phyloP scores from a whole-genome alignment of 2,888 invertebrate genomes.

The Aporophyla nigra region DNA sequence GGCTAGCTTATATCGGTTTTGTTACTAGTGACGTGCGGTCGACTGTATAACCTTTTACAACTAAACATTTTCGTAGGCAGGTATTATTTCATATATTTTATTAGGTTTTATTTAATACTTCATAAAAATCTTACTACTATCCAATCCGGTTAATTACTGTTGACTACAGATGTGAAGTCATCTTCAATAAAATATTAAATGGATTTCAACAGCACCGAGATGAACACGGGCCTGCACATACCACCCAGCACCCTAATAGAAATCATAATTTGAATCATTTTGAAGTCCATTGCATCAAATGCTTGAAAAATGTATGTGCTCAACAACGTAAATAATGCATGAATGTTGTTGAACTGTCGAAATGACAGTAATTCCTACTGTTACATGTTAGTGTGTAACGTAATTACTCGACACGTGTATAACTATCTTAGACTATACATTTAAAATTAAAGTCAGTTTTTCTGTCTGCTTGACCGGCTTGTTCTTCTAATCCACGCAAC shows the following conservation, averaged over 20 bases:
- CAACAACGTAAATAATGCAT: too few species aligned
- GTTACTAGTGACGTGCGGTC: neutral
- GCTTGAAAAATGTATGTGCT: too few species aligned
- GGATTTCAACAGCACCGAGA: neutral
- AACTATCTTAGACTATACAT: too few species aligned
- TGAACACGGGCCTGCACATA: neutral
- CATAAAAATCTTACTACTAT: neutral
- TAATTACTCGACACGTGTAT: too few species aligned
- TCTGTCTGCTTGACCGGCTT: neutral
- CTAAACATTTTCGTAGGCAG: neutral
- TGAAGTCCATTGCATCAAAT: too few species aligned
- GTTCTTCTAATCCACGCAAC: neutral
- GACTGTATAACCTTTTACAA: neutral
- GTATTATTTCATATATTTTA: neutral
- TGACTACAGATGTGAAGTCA: neutral
- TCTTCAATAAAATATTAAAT: neutral
- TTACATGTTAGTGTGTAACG: too few species aligned
- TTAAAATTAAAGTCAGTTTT: neutral
- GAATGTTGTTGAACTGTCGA: too few species aligned
- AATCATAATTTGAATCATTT: too few species aligned
- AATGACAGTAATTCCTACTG: too few species aligned
- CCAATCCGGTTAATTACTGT: neutral
- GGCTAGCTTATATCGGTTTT: neutral
- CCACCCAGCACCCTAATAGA: too few species aligned
- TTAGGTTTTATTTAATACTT: neutral